These are phyloP conservation scores for Rissa tridactyla DNA, from an alignment of 2,113 vertebrate genomes.

Conservation along the genomic window DNA sequence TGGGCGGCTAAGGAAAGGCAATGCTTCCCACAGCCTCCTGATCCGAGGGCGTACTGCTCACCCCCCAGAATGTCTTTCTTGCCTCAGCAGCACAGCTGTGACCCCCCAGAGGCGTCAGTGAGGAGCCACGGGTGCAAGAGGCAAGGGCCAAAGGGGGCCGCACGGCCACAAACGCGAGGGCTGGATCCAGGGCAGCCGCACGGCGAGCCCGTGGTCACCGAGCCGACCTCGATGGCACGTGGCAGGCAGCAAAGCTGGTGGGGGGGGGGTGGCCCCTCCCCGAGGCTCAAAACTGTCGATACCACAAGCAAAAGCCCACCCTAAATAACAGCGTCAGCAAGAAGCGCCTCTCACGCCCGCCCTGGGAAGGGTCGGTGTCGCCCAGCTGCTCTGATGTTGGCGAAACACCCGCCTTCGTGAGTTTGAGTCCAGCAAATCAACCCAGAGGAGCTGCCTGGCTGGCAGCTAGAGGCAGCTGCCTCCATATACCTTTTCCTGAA, in stretches of 20 bases:
- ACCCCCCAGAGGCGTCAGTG: rapidly evolving
- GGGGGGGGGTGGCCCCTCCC: neutral
- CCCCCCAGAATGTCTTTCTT: neutral
- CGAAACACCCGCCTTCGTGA: neutral
- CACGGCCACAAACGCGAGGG: neutral
- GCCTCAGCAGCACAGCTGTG: neutral
- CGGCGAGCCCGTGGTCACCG: rapidly evolving
- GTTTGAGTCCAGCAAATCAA: neutral
- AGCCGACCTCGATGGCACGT: neutral
- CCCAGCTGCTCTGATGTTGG: neutral
- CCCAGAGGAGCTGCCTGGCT: neutral
- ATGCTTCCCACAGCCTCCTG: neutral
- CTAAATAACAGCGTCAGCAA: neutral
- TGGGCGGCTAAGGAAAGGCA: neutral
- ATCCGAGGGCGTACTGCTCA: neutral
- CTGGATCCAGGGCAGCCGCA: neutral
- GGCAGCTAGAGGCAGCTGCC: neutral
- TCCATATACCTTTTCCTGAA: neutral
- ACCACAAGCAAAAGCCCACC: neutral
- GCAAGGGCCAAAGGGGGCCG: neutral
- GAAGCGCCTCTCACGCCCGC: neutral
- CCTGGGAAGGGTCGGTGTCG: neutral
- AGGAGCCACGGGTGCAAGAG: neutral
- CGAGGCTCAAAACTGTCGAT: neutral
- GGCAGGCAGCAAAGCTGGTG: neutral